Conservation (phyloP, 2,888 invertebrate species). For the Drosophila multiciliata region DNA sequence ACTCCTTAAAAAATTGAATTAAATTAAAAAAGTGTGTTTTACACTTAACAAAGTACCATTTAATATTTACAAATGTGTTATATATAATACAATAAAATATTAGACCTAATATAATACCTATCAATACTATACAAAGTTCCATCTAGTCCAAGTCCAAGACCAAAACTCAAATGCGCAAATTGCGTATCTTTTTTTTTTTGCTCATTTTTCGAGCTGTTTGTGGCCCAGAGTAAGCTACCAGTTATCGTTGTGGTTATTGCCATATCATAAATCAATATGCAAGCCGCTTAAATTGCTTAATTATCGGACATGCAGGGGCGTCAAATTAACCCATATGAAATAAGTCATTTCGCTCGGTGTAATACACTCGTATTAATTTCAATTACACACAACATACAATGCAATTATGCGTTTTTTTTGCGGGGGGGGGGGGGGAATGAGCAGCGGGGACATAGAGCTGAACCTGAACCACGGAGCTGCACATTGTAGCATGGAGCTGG, state of each 20-base stretch:
- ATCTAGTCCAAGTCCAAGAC: background rate
- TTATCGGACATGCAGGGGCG: conserved; percentile 73
- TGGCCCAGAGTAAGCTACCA: conserved; percentile 49
- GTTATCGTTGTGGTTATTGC: conserved; percentile 48
- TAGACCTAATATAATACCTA: background rate
- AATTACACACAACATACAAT: conserved; percentile 80
- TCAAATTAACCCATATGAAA: conserved; percentile 72
- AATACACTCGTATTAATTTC: conserved; percentile 83
- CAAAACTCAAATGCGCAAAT: background rate
- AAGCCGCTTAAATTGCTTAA: conserved; percentile 83
- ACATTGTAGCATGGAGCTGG: conserved; percentile 4
- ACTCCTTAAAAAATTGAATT: background rate
- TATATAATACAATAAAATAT: background rate
- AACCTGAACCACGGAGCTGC: conserved; percentile 31
- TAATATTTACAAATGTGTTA: background rate
- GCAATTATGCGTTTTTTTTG: conserved; percentile 75
- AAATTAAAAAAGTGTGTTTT: background rate
- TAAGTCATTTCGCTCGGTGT: conserved; percentile 74
- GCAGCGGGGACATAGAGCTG: conserved; percentile 23
- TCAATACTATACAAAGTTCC: background rate
- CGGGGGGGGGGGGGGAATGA: background rate
- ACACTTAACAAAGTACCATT: background rate
- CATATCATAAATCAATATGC: conserved; percentile 72
- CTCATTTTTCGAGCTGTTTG: conserved; percentile 34
- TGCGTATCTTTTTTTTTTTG: background rate